Conservation (phyloP, 2,797 vertebrate genomes). For the Typhlichthys eigenmanni region DNA sequence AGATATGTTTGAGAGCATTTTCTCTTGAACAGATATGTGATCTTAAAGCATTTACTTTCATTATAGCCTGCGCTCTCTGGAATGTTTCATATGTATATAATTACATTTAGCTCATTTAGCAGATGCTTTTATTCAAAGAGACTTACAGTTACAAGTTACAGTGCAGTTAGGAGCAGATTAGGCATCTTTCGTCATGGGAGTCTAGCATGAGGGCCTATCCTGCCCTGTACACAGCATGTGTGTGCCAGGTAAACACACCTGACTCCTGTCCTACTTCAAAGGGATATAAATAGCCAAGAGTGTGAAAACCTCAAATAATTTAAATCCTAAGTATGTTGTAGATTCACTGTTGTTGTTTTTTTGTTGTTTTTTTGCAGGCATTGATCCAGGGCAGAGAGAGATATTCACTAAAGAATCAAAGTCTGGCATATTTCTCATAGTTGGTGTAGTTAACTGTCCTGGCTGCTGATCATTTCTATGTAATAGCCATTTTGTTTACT, state of each 20-base stretch:
- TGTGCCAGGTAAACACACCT: slow-evolving; percentile 55
- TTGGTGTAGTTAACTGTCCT: slow-evolving; percentile 28
- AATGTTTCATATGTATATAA: too few relatives aligned
- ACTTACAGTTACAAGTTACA: too few relatives aligned
- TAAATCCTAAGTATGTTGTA: slow-evolving; percentile 35
- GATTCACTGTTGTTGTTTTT: slow-evolving; percentile 36
- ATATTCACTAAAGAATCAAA: slow-evolving; percentile 41
- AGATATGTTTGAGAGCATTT: too few relatives aligned
- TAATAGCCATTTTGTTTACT: too few relatives aligned
- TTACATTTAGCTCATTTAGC: too few relatives aligned
- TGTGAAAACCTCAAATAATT: slow-evolving; percentile 54
- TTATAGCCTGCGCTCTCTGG: too few relatives aligned
- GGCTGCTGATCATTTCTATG: slow-evolving; percentile 17
- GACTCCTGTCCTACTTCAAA: slow-evolving; percentile 45
- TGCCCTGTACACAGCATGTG: neutral
- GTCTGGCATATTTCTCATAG: slow-evolving; percentile 16
- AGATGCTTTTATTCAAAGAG: too few relatives aligned
- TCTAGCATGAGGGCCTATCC: too few relatives aligned
- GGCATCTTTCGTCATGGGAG: neutral
- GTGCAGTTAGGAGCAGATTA: neutral
- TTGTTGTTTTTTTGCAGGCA: slow-evolving; percentile 33
- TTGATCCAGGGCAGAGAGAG: slow-evolving; percentile 34
- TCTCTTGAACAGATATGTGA: too few relatives aligned
- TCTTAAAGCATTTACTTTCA: too few relatives aligned
- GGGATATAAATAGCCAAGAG: slow-evolving; percentile 31